Percentiles rank a stretch among this genome's conserved stretches.
phyloP scores from a whole-genome alignment of 2,797 vertebrate genomes.

The Sparidentex hasta region DNA sequence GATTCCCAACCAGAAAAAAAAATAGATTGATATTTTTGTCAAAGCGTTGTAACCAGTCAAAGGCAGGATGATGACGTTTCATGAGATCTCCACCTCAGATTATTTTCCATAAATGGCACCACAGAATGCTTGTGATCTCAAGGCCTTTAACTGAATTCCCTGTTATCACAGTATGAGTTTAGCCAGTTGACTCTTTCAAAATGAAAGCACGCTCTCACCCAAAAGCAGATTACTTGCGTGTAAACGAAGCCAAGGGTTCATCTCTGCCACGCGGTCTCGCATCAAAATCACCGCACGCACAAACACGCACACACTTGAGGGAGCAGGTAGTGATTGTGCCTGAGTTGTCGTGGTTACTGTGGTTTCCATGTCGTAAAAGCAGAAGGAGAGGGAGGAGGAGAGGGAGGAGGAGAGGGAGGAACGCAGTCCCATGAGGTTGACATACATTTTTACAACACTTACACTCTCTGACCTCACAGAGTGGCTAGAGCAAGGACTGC shows the following conservation, averaged over 20 bases:
- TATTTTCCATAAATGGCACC: neutral
- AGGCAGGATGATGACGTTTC: neutral
- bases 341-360: conserved; percentile 67
- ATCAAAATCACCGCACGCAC: conserved; percentile 2
- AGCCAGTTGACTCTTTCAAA: conserved; percentile 5
- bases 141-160: conserved; percentile 10
- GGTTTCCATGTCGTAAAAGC: conserved; percentile 72
- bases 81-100: conserved; percentile 11
- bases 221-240: conserved; percentile 31
- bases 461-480: conserved; percentile 67
- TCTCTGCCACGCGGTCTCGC: conserved; percentile 8
- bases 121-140: neutral
- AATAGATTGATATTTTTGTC: too few relatives aligned
- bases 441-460: conserved; percentile 68
- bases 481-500: conserved; percentile 32
- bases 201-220: conserved; percentile 16
- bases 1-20: too few relatives aligned
- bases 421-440: conserved; percentile 49
- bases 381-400: conserved; percentile 12
- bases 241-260: conserved; percentile 24
- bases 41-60: too few relatives aligned
- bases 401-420: conserved; percentile 25
- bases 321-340: conserved; percentile 59
- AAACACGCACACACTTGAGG: neutral
- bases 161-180: conserved; percentile 22